Conservation (phyloP, 2,797 vertebrate genomes). For the Lithobates sylvaticus region DNA sequence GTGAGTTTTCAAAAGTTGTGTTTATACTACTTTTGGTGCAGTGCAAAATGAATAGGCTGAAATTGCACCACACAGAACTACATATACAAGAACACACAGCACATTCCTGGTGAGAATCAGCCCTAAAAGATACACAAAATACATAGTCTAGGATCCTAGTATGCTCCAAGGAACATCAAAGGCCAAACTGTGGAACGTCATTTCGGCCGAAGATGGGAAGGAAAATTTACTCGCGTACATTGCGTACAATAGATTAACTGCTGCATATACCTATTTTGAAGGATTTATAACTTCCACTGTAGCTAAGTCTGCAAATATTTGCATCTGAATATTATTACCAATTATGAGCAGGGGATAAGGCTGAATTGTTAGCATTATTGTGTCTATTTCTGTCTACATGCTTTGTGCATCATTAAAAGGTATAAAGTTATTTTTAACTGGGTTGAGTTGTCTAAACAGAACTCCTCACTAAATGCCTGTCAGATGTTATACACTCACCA, state of each 20-base stretch:
- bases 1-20: too few relatives aligned
- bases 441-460: conserved; percentile 5
- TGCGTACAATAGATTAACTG: neutral
- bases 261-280: conserved; percentile 13
- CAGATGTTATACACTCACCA: neutral
- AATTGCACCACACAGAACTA: too few relatives aligned
- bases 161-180: neutral
- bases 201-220: conserved; percentile 20
- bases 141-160: neutral
- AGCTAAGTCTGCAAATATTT: conserved; percentile 26
- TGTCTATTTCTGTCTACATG: conserved; percentile 19
- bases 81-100: too few relatives aligned
- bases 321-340: conserved; percentile 8
- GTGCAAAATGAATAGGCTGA: too few relatives aligned
- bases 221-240: neutral
- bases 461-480: neutral
- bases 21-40: too few relatives aligned
- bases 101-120: too few relatives aligned
- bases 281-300: conserved; percentile 1
- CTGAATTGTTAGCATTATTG: conserved; percentile 11
- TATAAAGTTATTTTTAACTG: conserved; percentile 32
- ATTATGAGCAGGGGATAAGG: neutral
- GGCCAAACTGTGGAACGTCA: neutral
- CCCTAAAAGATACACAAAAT: too few relatives aligned
- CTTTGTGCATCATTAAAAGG: conserved; percentile 38